Evolutionary conservation across 2,888 invertebrate species (phyloP).

Genomic region (Pseudococcus viburni): DNA sequence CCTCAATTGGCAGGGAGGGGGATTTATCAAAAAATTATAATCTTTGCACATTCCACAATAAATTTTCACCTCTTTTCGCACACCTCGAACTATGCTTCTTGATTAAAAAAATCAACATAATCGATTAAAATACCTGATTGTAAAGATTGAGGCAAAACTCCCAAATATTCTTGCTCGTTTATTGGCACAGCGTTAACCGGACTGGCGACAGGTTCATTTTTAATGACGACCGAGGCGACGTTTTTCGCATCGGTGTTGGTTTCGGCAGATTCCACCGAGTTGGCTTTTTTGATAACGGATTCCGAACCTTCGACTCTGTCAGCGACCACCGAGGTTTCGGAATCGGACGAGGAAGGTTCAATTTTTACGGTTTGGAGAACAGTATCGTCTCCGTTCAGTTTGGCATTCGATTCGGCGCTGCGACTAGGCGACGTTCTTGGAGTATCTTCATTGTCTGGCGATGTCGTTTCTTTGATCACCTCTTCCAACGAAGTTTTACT

Average conservation of each 20-base stretch:
- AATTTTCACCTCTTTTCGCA: too few species aligned
- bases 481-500: slow-evolving; percentile 37
- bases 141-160: slow-evolving; percentile 15
- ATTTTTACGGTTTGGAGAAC: slow-evolving; percentile 42
- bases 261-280: not conserved
- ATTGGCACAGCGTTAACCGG: slow-evolving; percentile 20
- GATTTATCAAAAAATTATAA: too few species aligned
- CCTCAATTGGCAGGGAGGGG: too few species aligned
- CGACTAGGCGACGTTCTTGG: not conserved
- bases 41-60: too few species aligned
- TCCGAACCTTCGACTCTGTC: slow-evolving; percentile 30
- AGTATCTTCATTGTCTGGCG: not conserved
- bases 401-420: slow-evolving; percentile 3
- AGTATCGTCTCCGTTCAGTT: not conserved
- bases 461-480: slow-evolving; percentile 2
- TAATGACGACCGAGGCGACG: not conserved
- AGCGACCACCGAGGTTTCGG: slow-evolving; percentile 26
- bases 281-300: slow-evolving; percentile 55
- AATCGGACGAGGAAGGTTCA: slow-evolving; percentile 50
- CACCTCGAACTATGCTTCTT: too few species aligned
- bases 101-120: too few species aligned
- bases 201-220: slow-evolving; percentile 57
- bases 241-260: not conserved
- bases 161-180: slow-evolving; percentile 49
- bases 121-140: slow-evolving; percentile 34